Evolutionary conservation across 2,888 invertebrate genomes (phyloP).

Genomic region (Ennomos quercinarius): DNA sequence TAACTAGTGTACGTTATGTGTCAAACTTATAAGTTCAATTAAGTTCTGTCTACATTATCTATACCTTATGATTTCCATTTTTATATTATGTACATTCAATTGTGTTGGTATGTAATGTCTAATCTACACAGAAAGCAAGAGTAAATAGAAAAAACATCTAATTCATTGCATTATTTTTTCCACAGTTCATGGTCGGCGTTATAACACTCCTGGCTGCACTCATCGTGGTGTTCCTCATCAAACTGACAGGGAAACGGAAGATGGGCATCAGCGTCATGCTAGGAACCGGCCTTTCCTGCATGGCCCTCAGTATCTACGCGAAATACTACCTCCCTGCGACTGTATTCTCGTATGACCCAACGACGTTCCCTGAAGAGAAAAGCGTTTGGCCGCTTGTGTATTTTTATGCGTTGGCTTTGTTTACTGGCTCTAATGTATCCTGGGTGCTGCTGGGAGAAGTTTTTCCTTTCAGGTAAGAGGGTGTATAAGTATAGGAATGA

Average conservation of each 20-base stretch:
- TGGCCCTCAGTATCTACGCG: slow-evolving; percentile 72
- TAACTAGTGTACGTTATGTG: too few relatives aligned
- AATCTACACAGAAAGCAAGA: too few relatives aligned
- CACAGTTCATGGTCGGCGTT: slow-evolving; percentile 71
- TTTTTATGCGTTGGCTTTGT: slow-evolving; percentile 65
- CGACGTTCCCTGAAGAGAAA: slow-evolving; percentile 62
- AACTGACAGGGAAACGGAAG: slow-evolving; percentile 73
- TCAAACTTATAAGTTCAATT: too few relatives aligned
- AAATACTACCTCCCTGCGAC: slow-evolving; percentile 55
- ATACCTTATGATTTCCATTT: too few relatives aligned
- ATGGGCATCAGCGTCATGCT: slow-evolving; percentile 69
- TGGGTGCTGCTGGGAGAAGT: slow-evolving; percentile 85
- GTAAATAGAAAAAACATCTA: not conserved
- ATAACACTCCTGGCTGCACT: slow-evolving; percentile 70
- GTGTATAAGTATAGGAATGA: not conserved
- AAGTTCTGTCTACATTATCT: too few relatives aligned
- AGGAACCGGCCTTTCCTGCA: slow-evolving; percentile 63
- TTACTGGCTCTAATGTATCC: slow-evolving; percentile 71
- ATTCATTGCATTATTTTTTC: not conserved
- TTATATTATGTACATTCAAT: too few relatives aligned
- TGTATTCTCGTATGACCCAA: slow-evolving; percentile 68
- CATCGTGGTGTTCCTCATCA: slow-evolving; percentile 65
- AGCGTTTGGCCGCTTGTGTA: slow-evolving; percentile 66
- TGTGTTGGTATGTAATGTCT: too few relatives aligned
- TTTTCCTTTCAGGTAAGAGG: slow-evolving; percentile 83